Base-by-base conservation (phyloP, 2,113 vertebrate genomes). In the Ailurus styani region DNA sequence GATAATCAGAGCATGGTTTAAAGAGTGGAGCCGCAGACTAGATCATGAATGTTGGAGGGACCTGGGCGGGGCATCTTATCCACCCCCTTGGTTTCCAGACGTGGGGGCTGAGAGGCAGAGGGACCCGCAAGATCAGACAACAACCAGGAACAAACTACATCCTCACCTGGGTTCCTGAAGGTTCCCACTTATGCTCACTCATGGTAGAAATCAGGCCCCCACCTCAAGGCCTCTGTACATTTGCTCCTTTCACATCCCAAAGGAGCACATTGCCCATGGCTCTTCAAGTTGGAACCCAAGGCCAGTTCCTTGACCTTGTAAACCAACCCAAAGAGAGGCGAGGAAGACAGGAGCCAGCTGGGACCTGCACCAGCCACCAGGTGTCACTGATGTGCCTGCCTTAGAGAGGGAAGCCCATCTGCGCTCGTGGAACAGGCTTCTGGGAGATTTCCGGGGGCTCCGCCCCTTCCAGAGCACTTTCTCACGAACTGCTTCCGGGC, bases 311-410 rank as follows among this genome's bases (percentile, higher is more conserved):
- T 50, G 64, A 60, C 70, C 14, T 78, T 21, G 31, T 50, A 68
- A 78, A 54, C 60, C 20, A n/a, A 7, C 27, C 78, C 55, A 6
- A 31, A 20, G 23, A 42, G 82, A 66, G 21, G 78, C 0, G 62
- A 40, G 23, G 31, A 45, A 82, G 45, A 52, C n/a, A 2, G 87
- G 91, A n/a, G 40, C 37, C 34, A 4, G 64, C 84, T 55, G 79
- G 94, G 90, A 91, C 93, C 72, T 4, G 45, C 10, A 64, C 34
- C 77, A 25, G 52, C 98, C 98, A 97, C 97, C 90, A 98, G 98
- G 87, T 95, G 98, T 96, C 98, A 70, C 94, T 93, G 72, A 42
- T 37, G 96, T 29, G 96, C 93, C 91, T 82, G 68, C 20, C 84
- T 86, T 7, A 64, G 87, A 68, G 47, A 37, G 27, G 45, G 79